These are phyloP conservation scores for Drosophila fuyamai DNA, from an alignment of 1,140 invertebrate species.

Conservation along the genomic window DNA sequence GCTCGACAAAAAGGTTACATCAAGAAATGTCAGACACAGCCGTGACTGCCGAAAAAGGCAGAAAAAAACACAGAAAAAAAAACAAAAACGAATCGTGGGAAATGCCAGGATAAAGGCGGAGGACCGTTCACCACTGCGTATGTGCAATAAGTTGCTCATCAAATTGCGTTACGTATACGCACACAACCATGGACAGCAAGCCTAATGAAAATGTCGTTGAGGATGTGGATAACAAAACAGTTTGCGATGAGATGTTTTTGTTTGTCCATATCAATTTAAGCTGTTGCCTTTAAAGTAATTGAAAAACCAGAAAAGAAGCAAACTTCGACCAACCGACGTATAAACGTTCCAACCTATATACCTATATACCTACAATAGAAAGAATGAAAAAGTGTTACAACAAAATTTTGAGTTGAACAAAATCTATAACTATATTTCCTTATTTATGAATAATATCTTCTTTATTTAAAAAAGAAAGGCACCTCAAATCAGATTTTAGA, in stretches of 20 bases:
- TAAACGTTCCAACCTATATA: too few species aligned
- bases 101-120: conserved; percentile 1
- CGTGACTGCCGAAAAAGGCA: conserved; percentile 33
- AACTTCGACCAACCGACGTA: too few species aligned
- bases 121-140: conserved; percentile 26
- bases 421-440: too few species aligned
- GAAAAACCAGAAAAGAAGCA: neutral
- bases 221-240: conserved; percentile 7
- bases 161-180: conserved; percentile 25
- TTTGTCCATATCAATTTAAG: conserved; percentile 1
- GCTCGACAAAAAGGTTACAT: neutral
- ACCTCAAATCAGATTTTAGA: conserved; percentile 1
- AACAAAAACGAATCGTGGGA: conserved; percentile 17
- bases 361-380: too few species aligned
- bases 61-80: neutral
- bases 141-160: conserved; percentile 39
- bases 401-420: too few species aligned
- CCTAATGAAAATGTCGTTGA: conserved; percentile 40
- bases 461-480: too few species aligned
- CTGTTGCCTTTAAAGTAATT: conserved; percentile 17
- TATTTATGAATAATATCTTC: too few species aligned
- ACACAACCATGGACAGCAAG: neutral
- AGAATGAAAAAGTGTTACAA: too few species aligned
- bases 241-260: conserved; percentile 20
- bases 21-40: conserved; percentile 39